Conservation (phyloP, 2,888 invertebrate genomes). For the Drosophila nigricruria region DNA sequence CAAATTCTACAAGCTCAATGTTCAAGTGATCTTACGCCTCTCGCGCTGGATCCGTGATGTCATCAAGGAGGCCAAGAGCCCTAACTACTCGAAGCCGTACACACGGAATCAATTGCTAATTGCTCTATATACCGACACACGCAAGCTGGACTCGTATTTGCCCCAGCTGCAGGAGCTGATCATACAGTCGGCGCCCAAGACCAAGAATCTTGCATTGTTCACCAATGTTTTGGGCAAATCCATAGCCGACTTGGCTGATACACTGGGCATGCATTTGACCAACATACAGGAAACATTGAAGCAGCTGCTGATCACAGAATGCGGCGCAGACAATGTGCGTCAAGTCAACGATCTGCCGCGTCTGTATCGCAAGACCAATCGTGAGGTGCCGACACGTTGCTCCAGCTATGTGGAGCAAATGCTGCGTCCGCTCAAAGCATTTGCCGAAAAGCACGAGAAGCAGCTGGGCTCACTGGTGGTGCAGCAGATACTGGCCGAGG, state of each 20-base stretch:
- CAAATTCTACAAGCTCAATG: slow-evolving; percentile 95
- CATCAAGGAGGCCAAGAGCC: slow-evolving; percentile 48
- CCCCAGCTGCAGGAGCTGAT: slow-evolving; percentile 88
- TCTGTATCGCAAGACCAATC: slow-evolving; percentile 95
- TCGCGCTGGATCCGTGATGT: slow-evolving; percentile 89
- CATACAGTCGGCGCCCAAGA: slow-evolving; percentile 84
- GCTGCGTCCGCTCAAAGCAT: slow-evolving; percentile 86
- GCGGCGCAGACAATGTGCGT: slow-evolving; percentile 89
- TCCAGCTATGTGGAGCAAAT: slow-evolving; percentile 92
- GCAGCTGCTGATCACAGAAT: slow-evolving; percentile 91
- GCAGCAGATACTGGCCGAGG: slow-evolving; percentile 71
- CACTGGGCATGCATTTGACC: slow-evolving; percentile 59
- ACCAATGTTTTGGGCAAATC: slow-evolving; percentile 74
- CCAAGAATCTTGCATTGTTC: slow-evolving; percentile 48
- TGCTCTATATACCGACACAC: slow-evolving; percentile 76
- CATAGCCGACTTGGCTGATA: slow-evolving; percentile 64
- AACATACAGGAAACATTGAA: slow-evolving; percentile 89
- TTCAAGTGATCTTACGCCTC: slow-evolving; percentile 93
- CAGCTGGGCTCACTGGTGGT: slow-evolving; percentile 78
- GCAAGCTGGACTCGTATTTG: slow-evolving; percentile 67
- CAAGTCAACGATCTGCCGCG: slow-evolving; percentile 97
- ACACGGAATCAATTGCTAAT: slow-evolving; percentile 73
- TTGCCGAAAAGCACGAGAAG: slow-evolving; percentile 85
- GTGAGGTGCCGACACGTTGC: slow-evolving; percentile 92
- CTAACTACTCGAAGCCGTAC: slow-evolving; percentile 46